Base-by-base conservation (phyloP, 2,113 vertebrate species). In the Semnornis frantzii region DNA sequence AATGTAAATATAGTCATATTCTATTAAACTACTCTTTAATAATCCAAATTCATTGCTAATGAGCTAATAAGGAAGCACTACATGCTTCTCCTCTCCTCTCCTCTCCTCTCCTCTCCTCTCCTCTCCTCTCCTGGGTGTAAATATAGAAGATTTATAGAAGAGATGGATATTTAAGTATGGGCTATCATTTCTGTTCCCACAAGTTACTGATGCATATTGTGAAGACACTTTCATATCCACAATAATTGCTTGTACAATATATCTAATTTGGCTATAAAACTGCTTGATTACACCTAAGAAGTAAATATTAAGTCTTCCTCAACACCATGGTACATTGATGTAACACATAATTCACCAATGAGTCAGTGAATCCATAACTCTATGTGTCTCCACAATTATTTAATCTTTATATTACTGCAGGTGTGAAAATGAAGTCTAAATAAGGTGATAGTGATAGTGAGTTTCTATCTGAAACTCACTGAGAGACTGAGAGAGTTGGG, bases 61-160 rank as follows among this genome's bases (percentile, higher is more conserved):
- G 4, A 85, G 6, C 12, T 68, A 60, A 30, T 55, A 86, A 90
- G 10, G 24, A 88, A 88, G 21, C 9, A 63, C 12, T 73, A 31
- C 11, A 6, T 0, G 0, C 15, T 90, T 93, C 46, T n/a, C n/a
- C n/a, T n/a, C n/a, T 2, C 0, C 50, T 81, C 90, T 92, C 31
- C 62, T 42, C n/a, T 15, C 15, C 4, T 19, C 15, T 5, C 12
- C 14, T 30, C 16, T 12, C 5, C 5, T 18, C 44, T 46, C 44
- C 44, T 46, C 44, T 46, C 44, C 44, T 46, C 44, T 8, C 5
- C 5, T 57, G 24, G 2, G 9, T 76, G n/a, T 30, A 84, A 92
- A 93, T 63, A n/a, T 11, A 80, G 24, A 81, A 31, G n/a, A 44
- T 1, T n/a, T n/a, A n/a, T n/a, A n/a, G n/a, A n/a, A 72, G 27